Base-by-base conservation (phyloP, 2,113 vertebrate genomes). In the Hipposideros armiger region DNA sequence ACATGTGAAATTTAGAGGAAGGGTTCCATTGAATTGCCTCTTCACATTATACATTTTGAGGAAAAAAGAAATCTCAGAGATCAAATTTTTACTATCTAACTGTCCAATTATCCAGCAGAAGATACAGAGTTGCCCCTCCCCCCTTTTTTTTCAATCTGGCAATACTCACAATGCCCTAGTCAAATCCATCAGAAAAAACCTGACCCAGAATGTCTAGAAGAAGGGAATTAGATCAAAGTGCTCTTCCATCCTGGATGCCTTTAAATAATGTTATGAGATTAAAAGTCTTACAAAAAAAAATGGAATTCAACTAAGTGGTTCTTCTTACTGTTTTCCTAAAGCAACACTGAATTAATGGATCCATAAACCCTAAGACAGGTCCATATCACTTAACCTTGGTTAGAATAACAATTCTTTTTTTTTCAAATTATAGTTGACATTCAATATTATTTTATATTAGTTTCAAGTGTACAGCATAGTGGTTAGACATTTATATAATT, bases 1-100 rank as follows among this genome's bases (percentile, higher is more conserved):
- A 80, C 83, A 89, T 72, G 3, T 86, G 89, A 94, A 92, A 95
- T 95, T 85, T 64, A 92, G 76, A 96, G 76, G 84, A 66, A 54
- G 15, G 54, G 30, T 92, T 95, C 92, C 76, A 73, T 81, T 73
- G 81, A 96, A 83, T 91, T 94, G 81, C 62, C 72, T 95, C 77
- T 95, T 89, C 87, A 28, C 58, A 94, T 92, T 81, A 91, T 77
- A 69, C 32, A 92, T 60, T 92, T 76, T 58, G 22, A 26, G 28
- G n/a, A 9, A 6, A 47, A 16, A 32, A 69, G 67, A 82, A 50
- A 42, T 47, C 40, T 17, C 82, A 95, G 30, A 85, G 81, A 78
- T 77, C 17, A 66, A 91, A 82, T 62, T 89, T 82, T 96, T 92
- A 42, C 72, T 87, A 93, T 58, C 24, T 77, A 81, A 69, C 7